Evolutionary conservation across 2,113 vertebrate species (phyloP).

Genomic region (Thunnus thynnus): DNA sequence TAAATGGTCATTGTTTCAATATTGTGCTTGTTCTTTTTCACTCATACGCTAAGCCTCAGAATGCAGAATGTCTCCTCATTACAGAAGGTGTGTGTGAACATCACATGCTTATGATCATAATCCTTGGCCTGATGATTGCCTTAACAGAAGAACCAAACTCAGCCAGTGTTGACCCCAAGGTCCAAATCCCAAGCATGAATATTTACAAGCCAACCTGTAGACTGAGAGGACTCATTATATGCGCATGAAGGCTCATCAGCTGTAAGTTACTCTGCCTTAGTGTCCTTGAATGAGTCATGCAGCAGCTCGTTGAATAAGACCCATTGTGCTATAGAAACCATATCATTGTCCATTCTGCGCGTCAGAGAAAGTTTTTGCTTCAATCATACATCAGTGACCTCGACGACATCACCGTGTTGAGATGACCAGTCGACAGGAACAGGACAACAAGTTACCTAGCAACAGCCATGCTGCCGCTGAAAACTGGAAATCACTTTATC

Average conservation of each 20-base stretch:
- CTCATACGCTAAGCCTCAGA: not conserved
- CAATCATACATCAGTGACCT: not conserved
- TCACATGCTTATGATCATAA: slow-evolving; percentile 24
- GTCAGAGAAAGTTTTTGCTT: not conserved
- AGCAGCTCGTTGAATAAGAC: slow-evolving; percentile 22
- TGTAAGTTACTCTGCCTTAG: slow-evolving; percentile 4
- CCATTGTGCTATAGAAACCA: not conserved
- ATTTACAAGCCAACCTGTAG: slow-evolving; percentile 14
- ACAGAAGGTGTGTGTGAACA: not conserved
- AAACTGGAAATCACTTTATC: slow-evolving; percentile 11
- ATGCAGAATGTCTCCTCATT: slow-evolving; percentile 3
- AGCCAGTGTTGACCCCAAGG: slow-evolving; percentile 9
- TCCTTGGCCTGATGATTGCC: not conserved
- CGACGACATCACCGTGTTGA: not conserved
- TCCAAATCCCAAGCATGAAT: slow-evolving; percentile 26
- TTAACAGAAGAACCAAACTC: slow-evolving; percentile 7
- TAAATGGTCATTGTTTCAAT: not conserved
- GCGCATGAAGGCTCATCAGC: not conserved
- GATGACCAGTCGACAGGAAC: slow-evolving; percentile 18
- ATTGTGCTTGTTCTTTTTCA: not conserved
- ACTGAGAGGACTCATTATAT: slow-evolving; percentile 16
- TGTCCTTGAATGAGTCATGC: slow-evolving; percentile 28
- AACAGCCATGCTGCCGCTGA: slow-evolving; percentile 31
- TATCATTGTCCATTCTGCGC: not conserved
- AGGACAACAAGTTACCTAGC: slow-evolving; percentile 37